Percentiles rank a stretch among this genome's conserved stretches.
Evolutionary conservation across 2,797 vertebrate genomes (phyloP).

Genomic region (Paramormyrops hopkinsi): DNA sequence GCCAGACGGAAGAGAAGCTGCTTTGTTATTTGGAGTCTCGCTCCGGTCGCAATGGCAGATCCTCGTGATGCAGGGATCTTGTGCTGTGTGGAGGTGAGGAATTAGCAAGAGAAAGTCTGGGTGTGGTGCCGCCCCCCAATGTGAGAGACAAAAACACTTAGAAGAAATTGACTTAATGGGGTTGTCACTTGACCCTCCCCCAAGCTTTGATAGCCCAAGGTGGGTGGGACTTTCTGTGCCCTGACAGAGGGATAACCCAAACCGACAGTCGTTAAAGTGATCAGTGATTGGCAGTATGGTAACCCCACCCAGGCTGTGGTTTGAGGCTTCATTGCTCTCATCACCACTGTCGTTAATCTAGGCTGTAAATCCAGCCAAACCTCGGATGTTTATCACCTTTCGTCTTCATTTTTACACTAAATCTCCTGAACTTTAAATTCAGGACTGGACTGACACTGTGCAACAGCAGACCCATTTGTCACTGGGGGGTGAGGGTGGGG

Average conservation of each 20-base stretch:
- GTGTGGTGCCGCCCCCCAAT: neutral
- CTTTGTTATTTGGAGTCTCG: neutral
- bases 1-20: neutral
- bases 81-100: neutral
- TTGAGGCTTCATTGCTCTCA: neutral
- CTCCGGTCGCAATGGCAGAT: neutral
- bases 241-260: neutral
- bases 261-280: neutral
- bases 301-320: neutral
- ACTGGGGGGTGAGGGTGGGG: neutral
- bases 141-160: neutral
- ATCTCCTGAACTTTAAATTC: neutral
- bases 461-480: neutral
- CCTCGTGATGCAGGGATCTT: neutral
- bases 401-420: neutral
- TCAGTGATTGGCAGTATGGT: neutral
- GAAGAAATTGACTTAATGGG: neutral
- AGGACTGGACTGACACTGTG: neutral
- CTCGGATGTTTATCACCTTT: neutral
- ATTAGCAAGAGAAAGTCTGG: neutral
- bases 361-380: neutral
- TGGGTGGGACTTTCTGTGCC: neutral
- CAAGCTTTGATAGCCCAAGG: neutral
- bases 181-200: neutral
- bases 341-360: neutral